Percentiles rank a stretch among this genome's conserved stretches.
Conservation (phyloP, 2,113 vertebrate species). For the Collichthys lucidus region DNA sequence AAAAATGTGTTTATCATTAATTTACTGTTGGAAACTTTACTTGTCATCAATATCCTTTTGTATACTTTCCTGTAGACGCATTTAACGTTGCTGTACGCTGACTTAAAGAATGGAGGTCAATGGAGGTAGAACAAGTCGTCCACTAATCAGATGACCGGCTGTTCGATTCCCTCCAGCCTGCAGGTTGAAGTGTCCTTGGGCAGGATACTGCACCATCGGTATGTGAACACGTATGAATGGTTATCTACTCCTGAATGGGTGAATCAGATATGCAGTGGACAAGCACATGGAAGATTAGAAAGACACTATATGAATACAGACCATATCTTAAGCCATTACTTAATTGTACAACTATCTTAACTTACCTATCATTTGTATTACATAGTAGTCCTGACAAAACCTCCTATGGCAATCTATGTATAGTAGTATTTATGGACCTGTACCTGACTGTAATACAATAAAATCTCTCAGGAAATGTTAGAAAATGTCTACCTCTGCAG, state of each 20-base stretch:
- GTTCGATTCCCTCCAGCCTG: too few species aligned
- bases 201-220: too few species aligned
- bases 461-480: not conserved
- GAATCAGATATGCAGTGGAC: too few species aligned
- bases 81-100: not conserved
- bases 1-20: not conserved
- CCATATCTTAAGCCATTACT: too few species aligned
- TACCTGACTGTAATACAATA: not conserved
- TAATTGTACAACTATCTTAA: not conserved
- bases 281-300: too few species aligned
- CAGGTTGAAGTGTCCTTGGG: too few species aligned
- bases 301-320: too few species aligned
- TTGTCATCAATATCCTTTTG: not conserved
- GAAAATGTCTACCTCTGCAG: not conserved
- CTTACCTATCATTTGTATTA: not conserved
- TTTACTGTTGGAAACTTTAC: not conserved
- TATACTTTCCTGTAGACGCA: not conserved
- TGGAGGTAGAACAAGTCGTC: too few species aligned
- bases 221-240: too few species aligned
- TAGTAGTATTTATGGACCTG: not conserved
- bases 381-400: not conserved
- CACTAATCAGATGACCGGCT: too few species aligned
- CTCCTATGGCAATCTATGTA: not conserved
- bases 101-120: not conserved
- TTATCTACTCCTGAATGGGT: too few species aligned